Conservation (phyloP, 2,888 invertebrate species). For the Electrophaes corylata region DNA sequence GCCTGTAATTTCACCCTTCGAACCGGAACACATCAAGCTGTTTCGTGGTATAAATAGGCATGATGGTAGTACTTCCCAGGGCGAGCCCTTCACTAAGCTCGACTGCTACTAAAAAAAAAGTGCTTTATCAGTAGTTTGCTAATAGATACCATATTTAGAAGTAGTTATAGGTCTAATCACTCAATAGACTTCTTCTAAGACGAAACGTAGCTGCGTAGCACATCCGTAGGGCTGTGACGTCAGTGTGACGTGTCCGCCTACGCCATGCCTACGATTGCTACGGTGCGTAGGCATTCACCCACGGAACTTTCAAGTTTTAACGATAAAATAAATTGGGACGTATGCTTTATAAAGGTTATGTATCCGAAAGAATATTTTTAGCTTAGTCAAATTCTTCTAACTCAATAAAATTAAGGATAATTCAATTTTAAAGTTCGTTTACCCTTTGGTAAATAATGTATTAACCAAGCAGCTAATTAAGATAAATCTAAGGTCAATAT, state of each 20-base stretch:
- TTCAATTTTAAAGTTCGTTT: no score
- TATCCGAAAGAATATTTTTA: not conserved
- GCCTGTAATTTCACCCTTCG: no score
- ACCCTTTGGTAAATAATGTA: no score
- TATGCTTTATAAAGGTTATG: not conserved
- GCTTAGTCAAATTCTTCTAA: not conserved
- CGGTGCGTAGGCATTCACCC: conserved; percentile 49
- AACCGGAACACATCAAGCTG: no score
- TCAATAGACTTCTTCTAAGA: conserved; percentile 8
- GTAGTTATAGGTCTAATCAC: not conserved
- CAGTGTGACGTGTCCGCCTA: conserved; percentile 52
- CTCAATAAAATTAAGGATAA: not conserved
- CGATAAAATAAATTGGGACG: not conserved
- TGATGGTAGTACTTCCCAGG: no score
- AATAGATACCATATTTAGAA: no score
- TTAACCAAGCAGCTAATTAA: not conserved
- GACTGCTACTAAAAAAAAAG: no score
- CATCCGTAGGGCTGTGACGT: conserved; percentile 59
- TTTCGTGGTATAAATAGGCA: no score
- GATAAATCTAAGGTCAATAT: conserved; percentile 13
- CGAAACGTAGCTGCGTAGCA: conserved; percentile 50
- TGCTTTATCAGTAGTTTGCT: no score
- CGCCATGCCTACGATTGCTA: conserved; percentile 47
- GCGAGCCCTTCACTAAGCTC: no score
- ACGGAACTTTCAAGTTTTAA: conserved; percentile 7